These are phyloP conservation scores for Anguilla pacifica DNA, from an alignment of 2,797 vertebrate genomes.

Conservation along the genomic window DNA sequence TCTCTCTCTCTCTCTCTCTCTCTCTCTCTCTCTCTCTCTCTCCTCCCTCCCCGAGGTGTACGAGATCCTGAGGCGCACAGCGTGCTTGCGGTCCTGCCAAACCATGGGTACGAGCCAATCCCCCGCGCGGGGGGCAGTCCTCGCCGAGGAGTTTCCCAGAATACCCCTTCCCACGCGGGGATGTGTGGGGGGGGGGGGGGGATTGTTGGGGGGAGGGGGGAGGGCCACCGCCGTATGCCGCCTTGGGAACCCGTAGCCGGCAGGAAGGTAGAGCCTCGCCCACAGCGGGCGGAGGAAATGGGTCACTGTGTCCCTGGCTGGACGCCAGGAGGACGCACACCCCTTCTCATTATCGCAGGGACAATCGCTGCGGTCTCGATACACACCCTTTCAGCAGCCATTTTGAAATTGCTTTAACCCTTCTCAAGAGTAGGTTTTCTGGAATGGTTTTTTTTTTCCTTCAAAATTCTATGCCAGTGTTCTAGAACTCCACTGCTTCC, in stretches of 20 bases:
- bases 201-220: too few species aligned
- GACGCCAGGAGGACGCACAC: background rate
- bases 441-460: too few species aligned
- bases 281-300: background rate
- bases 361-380: background rate
- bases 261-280: background rate
- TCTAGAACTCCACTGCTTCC: too few species aligned
- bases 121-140: background rate
- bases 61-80: conserved; percentile 82
- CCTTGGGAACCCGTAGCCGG: background rate
- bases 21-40: conserved; percentile 27
- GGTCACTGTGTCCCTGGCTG: background rate
- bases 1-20: background rate
- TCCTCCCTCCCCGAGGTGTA: conserved; percentile 66
- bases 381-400: background rate
- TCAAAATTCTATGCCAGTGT: too few species aligned
- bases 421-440: too few species aligned
- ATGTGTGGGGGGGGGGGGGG: background rate
- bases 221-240: background rate
- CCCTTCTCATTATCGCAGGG: background rate
- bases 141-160: conserved; percentile 13
- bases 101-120: conserved; percentile 77
- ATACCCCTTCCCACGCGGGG: background rate
- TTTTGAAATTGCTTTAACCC: conserved; percentile 19
- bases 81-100: conserved; percentile 73